Evolutionary conservation across 2,113 vertebrate genomes (phyloP).

Genomic region (Xyliphius kryptos): DNA sequence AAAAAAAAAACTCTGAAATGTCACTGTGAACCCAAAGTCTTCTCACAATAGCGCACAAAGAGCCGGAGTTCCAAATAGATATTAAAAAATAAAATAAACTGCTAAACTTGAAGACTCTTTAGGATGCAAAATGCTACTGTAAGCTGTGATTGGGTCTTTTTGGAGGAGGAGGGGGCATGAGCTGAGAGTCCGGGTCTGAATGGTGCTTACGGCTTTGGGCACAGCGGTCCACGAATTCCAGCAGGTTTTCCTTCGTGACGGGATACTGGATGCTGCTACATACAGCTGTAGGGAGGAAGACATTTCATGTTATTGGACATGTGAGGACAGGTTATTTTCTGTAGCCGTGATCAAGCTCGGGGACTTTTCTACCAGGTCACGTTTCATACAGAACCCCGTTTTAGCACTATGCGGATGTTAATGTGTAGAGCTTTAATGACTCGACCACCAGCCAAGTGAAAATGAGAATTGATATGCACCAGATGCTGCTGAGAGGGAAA

Average conservation of each 20-base stretch:
- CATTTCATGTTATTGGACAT: constrained; percentile 25
- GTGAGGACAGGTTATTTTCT: background rate
- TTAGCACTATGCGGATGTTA: background rate
- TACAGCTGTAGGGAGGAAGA: constrained; percentile 71
- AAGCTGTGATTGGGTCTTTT: constrained; percentile 74
- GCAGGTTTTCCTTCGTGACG: constrained; percentile 91
- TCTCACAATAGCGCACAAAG: too few species aligned
- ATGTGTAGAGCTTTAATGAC: constrained; percentile 4
- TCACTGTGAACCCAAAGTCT: too few species aligned
- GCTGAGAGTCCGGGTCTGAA: constrained; percentile 81
- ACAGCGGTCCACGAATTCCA: constrained; percentile 84
- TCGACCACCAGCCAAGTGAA: constrained; percentile 3
- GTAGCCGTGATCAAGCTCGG: background rate
- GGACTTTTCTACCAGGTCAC: background rate
- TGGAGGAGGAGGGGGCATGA: constrained; percentile 93
- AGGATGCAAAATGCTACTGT: too few species aligned
- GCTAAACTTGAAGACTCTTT: too few species aligned
- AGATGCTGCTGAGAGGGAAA: background rate
- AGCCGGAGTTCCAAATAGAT: too few species aligned
- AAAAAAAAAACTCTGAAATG: too few species aligned
- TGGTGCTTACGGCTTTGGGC: constrained; percentile 71
- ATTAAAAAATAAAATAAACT: too few species aligned
- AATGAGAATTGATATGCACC: background rate
- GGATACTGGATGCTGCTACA: constrained; percentile 93
- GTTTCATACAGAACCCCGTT: too few species aligned